Base-by-base conservation (phyloP, 2,888 invertebrate species). In the Caenorhabditis sp. region DNA sequence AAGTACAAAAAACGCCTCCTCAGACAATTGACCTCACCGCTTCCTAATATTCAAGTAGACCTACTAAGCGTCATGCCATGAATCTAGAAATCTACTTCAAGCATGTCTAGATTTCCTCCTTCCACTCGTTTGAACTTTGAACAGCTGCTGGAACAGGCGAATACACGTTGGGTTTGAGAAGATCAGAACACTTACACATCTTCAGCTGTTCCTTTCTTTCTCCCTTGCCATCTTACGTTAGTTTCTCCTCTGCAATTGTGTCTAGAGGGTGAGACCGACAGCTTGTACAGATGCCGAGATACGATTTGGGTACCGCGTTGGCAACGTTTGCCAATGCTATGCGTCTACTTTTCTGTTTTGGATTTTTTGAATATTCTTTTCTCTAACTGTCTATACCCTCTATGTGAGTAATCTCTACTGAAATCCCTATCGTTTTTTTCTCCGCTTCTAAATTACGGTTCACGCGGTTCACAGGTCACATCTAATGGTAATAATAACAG, bases 381-480 rank as follows among this genome's bases (percentile, higher is more conserved):
- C 44, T 63, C 14, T 47, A 14, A 7, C 24, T 63, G 44, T 44
- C 61, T 63, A 38, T 24, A 44, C 41, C 14, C n/a, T 2, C 16
- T 41, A 28, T 12, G 26, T 59, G 16, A 59, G 35, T 28, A 16
- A 31, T 38, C 19, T 16, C 22, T 61, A 22, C 49, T 28, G 8
- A 24, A 12, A 35, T 68, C 16, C 28, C 22, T 14, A 7, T 68
- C 0, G 22, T 66, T 49, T 19, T 49, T 26, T 54, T 38, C 24
- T 44, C 75, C 75, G 66, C 47, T 49, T 49, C 35, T 14, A 68
- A 75, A 66, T 75, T 66, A 28, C 63, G 63, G 54, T 75, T 64
- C 64, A 64, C 64, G 47, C 14, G 58, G 47, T 75, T 75, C 75
- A 47, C 75, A 75, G 56, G 28, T 74, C 64, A 64, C 10, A 64